phyloP scores from a whole-genome alignment of 2,113 vertebrate species.

The Miniopterus natalensis region DNA sequence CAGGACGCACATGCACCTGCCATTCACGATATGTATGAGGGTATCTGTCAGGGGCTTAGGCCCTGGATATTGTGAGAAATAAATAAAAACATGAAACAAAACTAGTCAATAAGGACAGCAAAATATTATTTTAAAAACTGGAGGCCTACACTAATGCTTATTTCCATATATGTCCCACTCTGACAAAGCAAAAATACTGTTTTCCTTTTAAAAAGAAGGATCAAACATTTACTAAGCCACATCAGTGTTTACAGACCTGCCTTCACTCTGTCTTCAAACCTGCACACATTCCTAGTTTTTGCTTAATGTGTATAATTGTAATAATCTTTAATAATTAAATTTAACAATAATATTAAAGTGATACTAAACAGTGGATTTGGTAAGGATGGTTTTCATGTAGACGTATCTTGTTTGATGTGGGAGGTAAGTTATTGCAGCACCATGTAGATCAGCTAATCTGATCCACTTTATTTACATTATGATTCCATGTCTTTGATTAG shows the following conservation, averaged over 20 bases:
- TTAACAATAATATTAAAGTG: background rate
- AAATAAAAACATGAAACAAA: background rate
- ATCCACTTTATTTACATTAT: background rate
- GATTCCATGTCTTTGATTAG: conserved; percentile 5
- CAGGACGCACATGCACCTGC: background rate
- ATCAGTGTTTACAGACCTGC: rapidly evolving
- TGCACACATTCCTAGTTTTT: background rate
- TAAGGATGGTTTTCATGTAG: background rate
- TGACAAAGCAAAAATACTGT: background rate
- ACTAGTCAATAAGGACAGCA: background rate
- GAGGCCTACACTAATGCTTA: background rate
- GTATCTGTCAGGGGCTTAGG: background rate
- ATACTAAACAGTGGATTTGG: background rate
- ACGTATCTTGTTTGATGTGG: background rate
- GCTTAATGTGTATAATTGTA: background rate
- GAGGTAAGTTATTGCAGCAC: background rate
- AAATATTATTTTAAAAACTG: background rate
- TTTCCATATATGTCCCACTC: background rate
- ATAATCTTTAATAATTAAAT: background rate
- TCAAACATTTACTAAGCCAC: background rate
- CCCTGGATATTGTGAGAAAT: background rate
- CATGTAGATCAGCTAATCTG: background rate
- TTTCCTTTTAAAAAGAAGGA: background rate
- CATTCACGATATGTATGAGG: background rate
- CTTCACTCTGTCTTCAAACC: background rate